Evolutionary conservation across 37 sponge, comb jelly and placozoan genomes (phyloP), one percentile per base, ranked within the genome.

Genomic region (Tethya wilhelma): DNA sequence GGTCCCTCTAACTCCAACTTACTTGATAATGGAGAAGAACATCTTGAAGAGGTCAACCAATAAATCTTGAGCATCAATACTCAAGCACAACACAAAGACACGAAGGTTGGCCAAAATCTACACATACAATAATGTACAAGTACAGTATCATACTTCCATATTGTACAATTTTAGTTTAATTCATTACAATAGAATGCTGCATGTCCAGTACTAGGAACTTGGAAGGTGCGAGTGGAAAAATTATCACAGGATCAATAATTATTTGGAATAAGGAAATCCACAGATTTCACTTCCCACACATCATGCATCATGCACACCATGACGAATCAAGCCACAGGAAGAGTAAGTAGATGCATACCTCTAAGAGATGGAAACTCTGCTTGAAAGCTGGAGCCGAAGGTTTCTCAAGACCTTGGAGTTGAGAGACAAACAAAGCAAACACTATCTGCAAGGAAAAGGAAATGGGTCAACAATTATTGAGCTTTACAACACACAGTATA

Each of bases 341-440:
- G 7, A n/a, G n/a, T n/a, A 40, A 31, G 22, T 17, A 36, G 33
- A 37, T 41, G 14, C 28, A 8, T 29, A 90, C 90, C 79, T 95
- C 92, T 40, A 95, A 70, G 7, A 95, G 78, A 23, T 85, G 78
- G 60, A 84, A 82, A 67, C 81, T 75, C 40, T 75, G 28, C 46
- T 73, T 64, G 55, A 84, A 95, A 1, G 74, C 53, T 29, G 90
- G 66, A 19, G 79, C 74, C 12, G 73, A 31, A 2, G 90, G 80
- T 32, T 90, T 81, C 42, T 90, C 85, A 32, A 96, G 79, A 4
- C 84, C 87, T 39, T 87, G 64, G 37, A 96, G 77, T 56, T 89
- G 91, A 28, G 40, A 65, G 23, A 96, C 82, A 80, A 92, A 96
- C 80, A 96, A 67, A 31, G 79, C 55, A 67, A 96, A 87, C 6